These are phyloP conservation scores for Plebejus melissa DNA, from an alignment of 2,888 invertebrate genomes.

Conservation along the genomic window DNA sequence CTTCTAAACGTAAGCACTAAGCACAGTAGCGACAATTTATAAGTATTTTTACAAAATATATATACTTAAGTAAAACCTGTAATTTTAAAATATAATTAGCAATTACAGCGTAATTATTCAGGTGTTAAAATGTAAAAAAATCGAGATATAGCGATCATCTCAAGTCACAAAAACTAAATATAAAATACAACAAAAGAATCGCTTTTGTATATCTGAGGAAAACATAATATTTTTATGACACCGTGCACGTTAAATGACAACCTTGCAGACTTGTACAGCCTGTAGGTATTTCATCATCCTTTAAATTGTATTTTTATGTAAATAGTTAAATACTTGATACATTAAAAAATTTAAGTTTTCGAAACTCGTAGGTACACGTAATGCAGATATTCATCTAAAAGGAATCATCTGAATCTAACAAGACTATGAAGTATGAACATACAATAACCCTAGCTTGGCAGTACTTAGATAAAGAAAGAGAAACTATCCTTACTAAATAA, in stretches of 20 bases:
- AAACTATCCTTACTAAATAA: too few species aligned
- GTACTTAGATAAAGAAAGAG: not conserved
- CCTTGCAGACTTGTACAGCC: conserved; percentile 1
- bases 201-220: not conserved
- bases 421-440: not conserved
- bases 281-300: conserved; percentile 6
- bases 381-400: not conserved
- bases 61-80: too few species aligned
- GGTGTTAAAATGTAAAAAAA: not conserved
- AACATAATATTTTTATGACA: conserved; percentile 4
- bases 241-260: not conserved
- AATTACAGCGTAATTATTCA: too few species aligned
- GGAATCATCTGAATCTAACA: not conserved
- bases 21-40: too few species aligned
- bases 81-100: too few species aligned
- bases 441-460: not conserved
- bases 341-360: not conserved
- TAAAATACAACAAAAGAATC: conserved; percentile 1
- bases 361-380: not conserved
- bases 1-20: too few species aligned
- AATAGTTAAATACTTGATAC: not conserved
- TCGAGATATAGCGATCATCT: not conserved
- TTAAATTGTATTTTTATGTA: conserved; percentile 7
- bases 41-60: too few species aligned
- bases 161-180: not conserved